Evolutionary conservation across 2,797 vertebrate species (phyloP).

Genomic region (Avahi laniger): DNA sequence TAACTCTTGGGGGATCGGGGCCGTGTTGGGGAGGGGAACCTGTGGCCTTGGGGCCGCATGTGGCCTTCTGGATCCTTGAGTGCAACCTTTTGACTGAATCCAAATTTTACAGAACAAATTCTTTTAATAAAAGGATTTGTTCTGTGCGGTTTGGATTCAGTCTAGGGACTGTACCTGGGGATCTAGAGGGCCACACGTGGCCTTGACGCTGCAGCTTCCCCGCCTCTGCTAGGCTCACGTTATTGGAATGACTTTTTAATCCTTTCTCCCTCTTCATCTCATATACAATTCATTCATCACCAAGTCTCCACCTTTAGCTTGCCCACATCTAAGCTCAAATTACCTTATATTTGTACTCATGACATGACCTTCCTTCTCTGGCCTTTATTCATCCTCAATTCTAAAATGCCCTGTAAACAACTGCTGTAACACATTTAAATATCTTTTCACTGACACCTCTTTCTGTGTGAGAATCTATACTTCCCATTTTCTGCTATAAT

Average conservation of each 20-base stretch:
- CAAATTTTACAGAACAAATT: background rate
- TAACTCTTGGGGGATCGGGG: background rate
- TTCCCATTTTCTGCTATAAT: background rate
- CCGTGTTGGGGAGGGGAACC: background rate
- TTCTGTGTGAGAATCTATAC: background rate
- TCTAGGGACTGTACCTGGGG: too few relatives aligned
- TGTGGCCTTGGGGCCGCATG: too few relatives aligned
- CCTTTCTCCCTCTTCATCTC: conserved; percentile 40
- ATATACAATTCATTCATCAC: background rate
- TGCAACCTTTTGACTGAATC: background rate
- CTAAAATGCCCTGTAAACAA: background rate
- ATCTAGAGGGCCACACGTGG: background rate
- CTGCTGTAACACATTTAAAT: background rate
- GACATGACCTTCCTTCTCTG: background rate
- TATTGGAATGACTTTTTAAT: conserved; percentile 7
- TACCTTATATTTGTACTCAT: background rate
- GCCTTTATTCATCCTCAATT: background rate
- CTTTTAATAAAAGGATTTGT: too few relatives aligned
- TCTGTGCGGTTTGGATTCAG: too few relatives aligned
- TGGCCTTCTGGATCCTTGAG: background rate
- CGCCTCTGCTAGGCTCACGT: background rate
- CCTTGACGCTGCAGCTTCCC: background rate
- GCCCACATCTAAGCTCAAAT: background rate
- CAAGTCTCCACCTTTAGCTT: conserved; percentile 31
- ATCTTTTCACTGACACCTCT: background rate